phyloP scores from a whole-genome alignment of 2,113 vertebrate species.

The Mohoua ochrocephala region DNA sequence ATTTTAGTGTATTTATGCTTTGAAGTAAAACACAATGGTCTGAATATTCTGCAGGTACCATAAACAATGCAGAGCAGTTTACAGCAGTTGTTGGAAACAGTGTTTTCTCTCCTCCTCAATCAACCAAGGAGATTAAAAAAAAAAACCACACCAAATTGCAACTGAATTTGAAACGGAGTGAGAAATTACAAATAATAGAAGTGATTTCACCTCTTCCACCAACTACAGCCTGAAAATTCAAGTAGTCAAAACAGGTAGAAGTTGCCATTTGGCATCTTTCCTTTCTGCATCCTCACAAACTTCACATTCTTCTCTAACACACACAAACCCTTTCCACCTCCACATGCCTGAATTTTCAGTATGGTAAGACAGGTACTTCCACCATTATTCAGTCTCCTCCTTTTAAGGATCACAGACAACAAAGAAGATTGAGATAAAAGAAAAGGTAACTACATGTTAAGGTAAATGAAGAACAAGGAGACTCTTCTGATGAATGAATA shows the following conservation, averaged over 20 bases:
- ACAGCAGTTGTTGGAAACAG: background rate
- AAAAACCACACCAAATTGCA: background rate
- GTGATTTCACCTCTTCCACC: background rate
- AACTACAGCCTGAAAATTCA: background rate
- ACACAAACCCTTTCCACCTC: background rate
- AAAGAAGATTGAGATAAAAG: background rate
- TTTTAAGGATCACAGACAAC: background rate
- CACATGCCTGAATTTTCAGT: background rate
- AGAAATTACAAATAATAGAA: background rate
- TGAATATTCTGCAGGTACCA: constrained; percentile 45
- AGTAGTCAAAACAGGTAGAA: background rate
- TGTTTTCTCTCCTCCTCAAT: background rate
- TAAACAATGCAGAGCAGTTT: constrained; percentile 23
- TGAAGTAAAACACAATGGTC: constrained; percentile 56
- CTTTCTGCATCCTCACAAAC: background rate
- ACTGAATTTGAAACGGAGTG: background rate
- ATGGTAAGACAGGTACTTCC: background rate
- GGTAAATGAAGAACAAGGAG: background rate
- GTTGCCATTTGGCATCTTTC: background rate
- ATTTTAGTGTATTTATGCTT: constrained; percentile 61
- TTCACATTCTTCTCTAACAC: background rate
- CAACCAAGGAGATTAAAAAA: background rate
- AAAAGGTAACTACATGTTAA: background rate
- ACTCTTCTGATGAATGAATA: background rate
- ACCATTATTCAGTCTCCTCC: background rate